Percentiles rank a stretch among this genome's conserved stretches.
phyloP scores from a whole-genome alignment of 2,113 vertebrate species.

The Rhombomys opimus region DNA sequence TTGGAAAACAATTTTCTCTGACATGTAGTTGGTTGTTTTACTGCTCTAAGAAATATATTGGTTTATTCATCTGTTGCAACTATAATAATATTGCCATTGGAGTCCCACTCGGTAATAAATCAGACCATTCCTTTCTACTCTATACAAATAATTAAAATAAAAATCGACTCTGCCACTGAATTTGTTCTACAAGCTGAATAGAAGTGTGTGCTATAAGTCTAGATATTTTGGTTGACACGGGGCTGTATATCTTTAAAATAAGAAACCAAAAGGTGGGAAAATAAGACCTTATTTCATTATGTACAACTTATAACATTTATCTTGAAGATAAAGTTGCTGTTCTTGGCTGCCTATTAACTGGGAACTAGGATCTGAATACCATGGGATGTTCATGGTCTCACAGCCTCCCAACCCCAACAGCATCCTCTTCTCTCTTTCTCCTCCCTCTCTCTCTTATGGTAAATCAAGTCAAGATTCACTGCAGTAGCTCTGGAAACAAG shows the following conservation, averaged over 20 bases:
- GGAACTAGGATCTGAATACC: slow-evolving; percentile 30
- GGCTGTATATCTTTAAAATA: slow-evolving; percentile 81
- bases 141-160: slow-evolving; percentile 87
- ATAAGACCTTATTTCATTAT: slow-evolving; percentile 83
- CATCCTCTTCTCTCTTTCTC: not conserved
- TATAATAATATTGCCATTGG: slow-evolving; percentile 86
- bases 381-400: not conserved
- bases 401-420: not conserved
- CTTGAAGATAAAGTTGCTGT: slow-evolving; percentile 73
- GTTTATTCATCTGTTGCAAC: slow-evolving; percentile 85
- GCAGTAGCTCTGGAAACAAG: slow-evolving; percentile 58
- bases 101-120: slow-evolving; percentile 84
- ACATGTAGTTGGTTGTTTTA: slow-evolving; percentile 82
- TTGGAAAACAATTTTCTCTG: slow-evolving; percentile 80
- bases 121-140: slow-evolving; percentile 80
- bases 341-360: slow-evolving; percentile 69
- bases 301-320: slow-evolving; percentile 82
- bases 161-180: slow-evolving; percentile 82
- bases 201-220: slow-evolving; percentile 83
- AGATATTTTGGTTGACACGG: slow-evolving; percentile 76
- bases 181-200: slow-evolving; percentile 81
- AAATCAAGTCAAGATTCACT: slow-evolving; percentile 61
- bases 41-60: slow-evolving; percentile 82
- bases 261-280: slow-evolving; percentile 79
- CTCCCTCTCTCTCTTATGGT: slow-evolving; percentile 27